Evolutionary conservation across 2,113 vertebrate genomes (phyloP).

Genomic region (Lepus europaeus): DNA sequence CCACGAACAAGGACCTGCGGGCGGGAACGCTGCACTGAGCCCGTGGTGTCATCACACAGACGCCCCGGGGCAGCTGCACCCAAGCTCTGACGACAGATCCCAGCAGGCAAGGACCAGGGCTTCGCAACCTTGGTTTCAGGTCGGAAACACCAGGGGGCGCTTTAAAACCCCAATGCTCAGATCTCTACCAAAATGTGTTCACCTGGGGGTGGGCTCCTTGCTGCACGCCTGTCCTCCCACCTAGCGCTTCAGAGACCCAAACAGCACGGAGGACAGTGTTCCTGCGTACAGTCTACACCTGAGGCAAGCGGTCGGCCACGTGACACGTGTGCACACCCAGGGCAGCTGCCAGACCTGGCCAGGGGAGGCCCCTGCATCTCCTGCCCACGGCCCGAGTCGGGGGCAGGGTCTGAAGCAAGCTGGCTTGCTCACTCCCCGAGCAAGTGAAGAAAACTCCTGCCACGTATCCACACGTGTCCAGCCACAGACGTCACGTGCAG

Average conservation of each 20-base stretch:
- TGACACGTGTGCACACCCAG: rapidly evolving
- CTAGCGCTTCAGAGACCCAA: background rate
- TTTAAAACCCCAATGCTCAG: background rate
- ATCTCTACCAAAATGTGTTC: background rate
- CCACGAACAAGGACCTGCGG: conserved; percentile 96
- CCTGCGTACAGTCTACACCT: background rate
- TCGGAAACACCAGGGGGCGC: background rate
- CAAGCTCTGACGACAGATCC: background rate
- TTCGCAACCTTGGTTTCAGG: background rate
- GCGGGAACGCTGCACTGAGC: background rate
- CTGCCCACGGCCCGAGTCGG: rapidly evolving
- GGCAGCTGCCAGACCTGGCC: rapidly evolving
- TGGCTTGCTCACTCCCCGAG: rapidly evolving
- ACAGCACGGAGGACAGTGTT: rapidly evolving
- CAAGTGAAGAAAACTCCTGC: background rate
- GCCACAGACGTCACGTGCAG: background rate
- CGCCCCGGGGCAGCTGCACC: rapidly evolving
- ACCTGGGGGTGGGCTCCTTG: background rate
- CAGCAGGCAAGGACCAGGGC: rapidly evolving
- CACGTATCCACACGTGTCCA: rapidly evolving
- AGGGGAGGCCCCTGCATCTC: rapidly evolving
- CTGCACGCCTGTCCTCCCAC: background rate
- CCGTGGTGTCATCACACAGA: rapidly evolving
- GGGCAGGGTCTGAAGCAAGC: rapidly evolving
- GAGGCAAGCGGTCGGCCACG: rapidly evolving